These are phyloP conservation scores for Halcyon malimbica DNA, from an alignment of 2,113 vertebrate species.

Conservation along the genomic window DNA sequence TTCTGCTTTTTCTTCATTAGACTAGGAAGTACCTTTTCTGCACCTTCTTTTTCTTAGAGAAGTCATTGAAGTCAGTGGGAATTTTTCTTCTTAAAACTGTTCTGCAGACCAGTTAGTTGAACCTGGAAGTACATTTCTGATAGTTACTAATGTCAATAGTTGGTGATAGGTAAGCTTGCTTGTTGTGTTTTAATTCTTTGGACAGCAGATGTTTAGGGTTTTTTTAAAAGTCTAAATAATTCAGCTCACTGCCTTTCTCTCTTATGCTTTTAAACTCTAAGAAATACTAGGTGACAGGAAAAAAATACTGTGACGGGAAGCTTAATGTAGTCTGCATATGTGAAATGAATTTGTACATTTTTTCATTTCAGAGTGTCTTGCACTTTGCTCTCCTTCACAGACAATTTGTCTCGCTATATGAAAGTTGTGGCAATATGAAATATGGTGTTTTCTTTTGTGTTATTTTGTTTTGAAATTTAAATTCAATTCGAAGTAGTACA, in stretches of 20 bases:
- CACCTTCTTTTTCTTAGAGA: not conserved
- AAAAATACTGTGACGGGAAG: not conserved
- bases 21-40: not conserved
- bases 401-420: not conserved
- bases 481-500: not conserved
- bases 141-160: not conserved
- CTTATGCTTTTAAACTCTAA: not conserved
- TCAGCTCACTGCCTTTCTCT: not conserved
- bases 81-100: not conserved
- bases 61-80: not conserved
- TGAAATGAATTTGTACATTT: not conserved
- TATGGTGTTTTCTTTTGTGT: not conserved
- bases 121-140: not conserved
- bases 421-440: not conserved
- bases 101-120: not conserved
- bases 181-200: not conserved
- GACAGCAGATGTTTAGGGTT: not conserved
- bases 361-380: not conserved
- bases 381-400: not conserved
- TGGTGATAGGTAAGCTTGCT: not conserved
- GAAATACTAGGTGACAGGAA: not conserved
- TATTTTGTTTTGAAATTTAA: not conserved
- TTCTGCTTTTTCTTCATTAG: not conserved
- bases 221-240: not conserved
- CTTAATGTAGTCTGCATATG: not conserved